These are phyloP conservation scores for Acleris cristana DNA, from an alignment of 2,888 invertebrate genomes.

Conservation along the genomic window DNA sequence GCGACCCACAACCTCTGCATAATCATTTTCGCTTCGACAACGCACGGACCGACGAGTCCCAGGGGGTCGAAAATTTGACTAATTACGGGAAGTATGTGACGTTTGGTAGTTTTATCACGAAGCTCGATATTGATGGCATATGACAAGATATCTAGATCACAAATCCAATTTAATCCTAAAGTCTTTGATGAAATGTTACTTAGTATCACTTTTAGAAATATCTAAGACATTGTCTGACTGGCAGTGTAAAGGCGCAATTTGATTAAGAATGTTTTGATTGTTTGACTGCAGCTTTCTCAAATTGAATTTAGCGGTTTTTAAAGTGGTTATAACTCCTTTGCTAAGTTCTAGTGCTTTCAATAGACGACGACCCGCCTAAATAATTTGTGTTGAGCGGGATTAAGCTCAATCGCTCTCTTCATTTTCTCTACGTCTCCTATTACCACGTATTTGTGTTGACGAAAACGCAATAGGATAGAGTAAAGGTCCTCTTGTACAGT, in stretches of 20 bases:
- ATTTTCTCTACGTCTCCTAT: too few species aligned
- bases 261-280: not conserved
- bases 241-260: not conserved
- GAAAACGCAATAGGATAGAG: too few species aligned
- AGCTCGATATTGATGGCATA: not conserved
- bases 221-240: not conserved
- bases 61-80: slow-evolving; percentile 44
- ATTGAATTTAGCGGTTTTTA: not conserved
- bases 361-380: slow-evolving; percentile 10
- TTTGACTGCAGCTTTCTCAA: not conserved
- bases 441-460: too few species aligned
- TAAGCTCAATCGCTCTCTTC: too few species aligned
- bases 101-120: not conserved
- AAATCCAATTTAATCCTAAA: slow-evolving; percentile 6
- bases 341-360: not conserved
- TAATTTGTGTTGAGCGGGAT: slow-evolving; percentile 1
- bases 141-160: not conserved
- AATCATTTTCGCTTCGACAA: slow-evolving; percentile 44
- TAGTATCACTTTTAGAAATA: not conserved
- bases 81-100: slow-evolving; percentile 16
- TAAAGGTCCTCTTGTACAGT: too few species aligned
- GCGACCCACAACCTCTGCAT: slow-evolving; percentile 44
- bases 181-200: not conserved
- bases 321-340: not conserved
- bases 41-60: slow-evolving; percentile 39